Evolutionary conservation across 1,140 invertebrate species (phyloP).

Genomic region (Rhyzopertha dominica): DNA sequence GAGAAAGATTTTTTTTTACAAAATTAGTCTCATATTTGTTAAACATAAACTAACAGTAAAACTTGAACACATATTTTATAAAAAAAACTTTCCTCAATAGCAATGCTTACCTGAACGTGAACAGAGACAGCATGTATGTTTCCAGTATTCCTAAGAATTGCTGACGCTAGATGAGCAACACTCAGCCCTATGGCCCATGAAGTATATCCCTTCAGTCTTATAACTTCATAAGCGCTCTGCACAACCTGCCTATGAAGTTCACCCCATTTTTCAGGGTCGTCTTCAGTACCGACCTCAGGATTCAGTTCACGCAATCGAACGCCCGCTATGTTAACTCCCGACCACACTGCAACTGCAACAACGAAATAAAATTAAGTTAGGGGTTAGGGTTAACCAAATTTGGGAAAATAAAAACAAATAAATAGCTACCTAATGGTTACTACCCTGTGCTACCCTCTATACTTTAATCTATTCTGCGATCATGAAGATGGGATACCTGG

Average conservation of each 20-base stretch:
- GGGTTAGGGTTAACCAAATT: neutral
- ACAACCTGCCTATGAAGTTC: slow-evolving; percentile 76
- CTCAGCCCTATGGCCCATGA: slow-evolving; percentile 89
- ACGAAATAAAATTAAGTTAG: slow-evolving; percentile 6
- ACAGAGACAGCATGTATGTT: slow-evolving; percentile 79
- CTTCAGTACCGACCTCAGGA: slow-evolving; percentile 61
- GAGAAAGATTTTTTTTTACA: too few species aligned
- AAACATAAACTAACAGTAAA: too few species aligned
- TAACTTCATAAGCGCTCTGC: slow-evolving; percentile 82
- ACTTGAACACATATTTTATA: too few species aligned
- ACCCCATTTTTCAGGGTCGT: slow-evolving; percentile 74
- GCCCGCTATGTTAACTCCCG: slow-evolving; percentile 85
- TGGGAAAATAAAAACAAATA: slow-evolving; percentile 1
- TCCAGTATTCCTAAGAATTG: slow-evolving; percentile 71
- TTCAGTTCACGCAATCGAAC: slow-evolving; percentile 75
- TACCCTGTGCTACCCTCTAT: too few species aligned
- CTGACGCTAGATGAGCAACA: slow-evolving; percentile 63
- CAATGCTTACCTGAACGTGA: slow-evolving; percentile 69
- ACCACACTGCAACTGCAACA: slow-evolving; percentile 82
- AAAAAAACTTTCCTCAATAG: slow-evolving; percentile 6
- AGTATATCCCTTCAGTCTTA: slow-evolving; percentile 84
- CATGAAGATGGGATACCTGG: too few species aligned
- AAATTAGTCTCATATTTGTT: too few species aligned
- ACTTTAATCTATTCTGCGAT: too few species aligned
- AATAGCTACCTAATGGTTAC: too few species aligned